Evolutionary conservation across 2,113 vertebrate species (phyloP), one percentile per base, ranked within the genome.

Genomic region (Leiothrix lutea): DNA sequence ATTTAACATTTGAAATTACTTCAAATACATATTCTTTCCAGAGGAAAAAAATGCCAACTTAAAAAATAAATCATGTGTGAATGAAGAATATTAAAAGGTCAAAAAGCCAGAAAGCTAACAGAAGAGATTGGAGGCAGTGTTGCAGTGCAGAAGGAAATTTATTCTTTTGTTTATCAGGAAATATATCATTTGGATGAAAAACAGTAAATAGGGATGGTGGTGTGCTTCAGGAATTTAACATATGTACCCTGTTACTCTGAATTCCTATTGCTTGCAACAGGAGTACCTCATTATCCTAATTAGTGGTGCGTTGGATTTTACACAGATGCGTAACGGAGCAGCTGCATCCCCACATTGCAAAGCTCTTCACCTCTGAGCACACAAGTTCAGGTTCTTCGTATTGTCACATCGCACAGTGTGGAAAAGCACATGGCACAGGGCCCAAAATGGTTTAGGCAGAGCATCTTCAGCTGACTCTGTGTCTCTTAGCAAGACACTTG

Each of bases 71-170:
- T 86, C 29, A 57, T 75, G 42, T 1, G 0, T 84, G 73, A 91
- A 70, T 84, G 77, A 92, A 87, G 51, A 78, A 42, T 95, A 94
- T 89, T 88, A 74, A 60, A 84, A 87, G 92, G 77, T 92, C 69
- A 94, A 89, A 91, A 86, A 92, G 69, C 21, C 89, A 87, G 77
- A 80, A 91, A 89, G 21, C 70, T 91, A 64, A 62, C 72, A 71
- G 57, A 89, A 45, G 40, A 88, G 33, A 79, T 14, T 92, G 69
- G 29, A 84, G 35, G 42, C 35, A 74, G 11, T 51, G 29, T 62
- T 92, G 35, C 51, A 71, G 72, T 58, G 38, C 44, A 74, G 65
- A 79, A 92, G 48, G 51, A 80, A 92, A 60, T 53, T 15, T 58
- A 89, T 86, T 24, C 35, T 80, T 67, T 80, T 91, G 47, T 92